phyloP scores from a whole-genome alignment of 2,113 vertebrate species.

The Rhynchomys soricoides region DNA sequence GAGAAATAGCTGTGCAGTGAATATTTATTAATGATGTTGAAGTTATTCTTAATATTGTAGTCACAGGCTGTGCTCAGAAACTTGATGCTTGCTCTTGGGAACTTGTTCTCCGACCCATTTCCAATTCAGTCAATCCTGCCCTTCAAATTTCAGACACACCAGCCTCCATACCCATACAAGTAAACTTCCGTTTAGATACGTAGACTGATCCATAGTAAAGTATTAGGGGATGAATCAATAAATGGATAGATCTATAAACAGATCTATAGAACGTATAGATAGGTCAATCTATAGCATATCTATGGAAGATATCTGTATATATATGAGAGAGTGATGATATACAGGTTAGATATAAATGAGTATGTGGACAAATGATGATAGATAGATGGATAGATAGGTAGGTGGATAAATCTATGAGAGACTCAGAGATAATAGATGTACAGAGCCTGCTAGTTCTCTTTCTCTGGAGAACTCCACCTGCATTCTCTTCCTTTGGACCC shows the following conservation, averaged over 20 bases:
- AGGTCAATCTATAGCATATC: background rate
- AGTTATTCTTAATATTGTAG: background rate
- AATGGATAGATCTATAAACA: background rate
- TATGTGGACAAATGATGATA: background rate
- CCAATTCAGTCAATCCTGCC: background rate
- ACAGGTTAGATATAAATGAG: background rate
- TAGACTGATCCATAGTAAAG: background rate
- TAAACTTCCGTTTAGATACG: background rate
- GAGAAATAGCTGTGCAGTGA: background rate
- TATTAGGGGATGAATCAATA: background rate
- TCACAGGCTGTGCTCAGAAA: background rate
- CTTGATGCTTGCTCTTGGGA: conserved; percentile 17
- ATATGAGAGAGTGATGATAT: background rate
- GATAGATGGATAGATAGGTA: no score
- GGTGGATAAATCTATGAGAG: background rate
- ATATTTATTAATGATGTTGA: background rate
- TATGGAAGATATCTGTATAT: background rate
- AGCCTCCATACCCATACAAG: background rate
- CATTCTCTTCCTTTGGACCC: background rate
- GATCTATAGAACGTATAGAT: background rate
- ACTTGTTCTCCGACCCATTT: background rate
- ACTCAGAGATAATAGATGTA: background rate
- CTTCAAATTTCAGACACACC: background rate
- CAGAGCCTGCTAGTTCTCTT: background rate
- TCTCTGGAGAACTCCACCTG: background rate